Conservation (phyloP, 2,797 vertebrate genomes). For the Phrynocephalus vlangalii region DNA sequence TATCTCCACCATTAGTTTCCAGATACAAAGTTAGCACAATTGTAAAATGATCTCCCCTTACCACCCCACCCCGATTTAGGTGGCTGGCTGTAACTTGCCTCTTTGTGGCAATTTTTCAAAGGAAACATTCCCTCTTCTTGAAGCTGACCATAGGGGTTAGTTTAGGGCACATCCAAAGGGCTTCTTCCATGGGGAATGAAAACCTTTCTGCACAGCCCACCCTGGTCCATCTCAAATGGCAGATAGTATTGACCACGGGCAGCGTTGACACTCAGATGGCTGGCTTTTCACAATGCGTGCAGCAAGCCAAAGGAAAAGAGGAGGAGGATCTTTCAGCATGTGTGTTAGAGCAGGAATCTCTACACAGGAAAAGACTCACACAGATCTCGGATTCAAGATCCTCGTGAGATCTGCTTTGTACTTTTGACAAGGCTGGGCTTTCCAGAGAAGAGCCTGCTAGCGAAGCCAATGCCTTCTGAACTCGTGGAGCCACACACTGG, state of each 20-base stretch:
- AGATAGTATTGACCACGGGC: not conserved
- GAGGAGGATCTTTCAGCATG: too few relatives aligned
- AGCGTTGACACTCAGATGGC: not conserved
- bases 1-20: conserved; percentile 10
- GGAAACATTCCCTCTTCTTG: conserved; percentile 23
- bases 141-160: conserved; percentile 19
- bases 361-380: too few relatives aligned
- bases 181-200: not conserved
- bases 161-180: conserved; percentile 21
- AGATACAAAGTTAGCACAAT: conserved; percentile 29
- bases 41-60: not conserved
- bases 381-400: too few relatives aligned
- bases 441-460: too few relatives aligned
- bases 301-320: too few relatives aligned
- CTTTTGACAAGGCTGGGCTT: too few relatives aligned
- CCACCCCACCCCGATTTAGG: not conserved
- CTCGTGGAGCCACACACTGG: too few relatives aligned
- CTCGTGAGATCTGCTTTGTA: too few relatives aligned
- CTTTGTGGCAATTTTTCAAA: not conserved
- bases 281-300: not conserved
- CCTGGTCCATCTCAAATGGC: not conserved
- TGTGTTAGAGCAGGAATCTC: too few relatives aligned
- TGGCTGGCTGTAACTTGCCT: not conserved
- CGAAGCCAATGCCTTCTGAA: too few relatives aligned
- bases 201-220: not conserved